phyloP scores from a whole-genome alignment of 2,113 vertebrate genomes.

The Oreotrochilus melanogaster region DNA sequence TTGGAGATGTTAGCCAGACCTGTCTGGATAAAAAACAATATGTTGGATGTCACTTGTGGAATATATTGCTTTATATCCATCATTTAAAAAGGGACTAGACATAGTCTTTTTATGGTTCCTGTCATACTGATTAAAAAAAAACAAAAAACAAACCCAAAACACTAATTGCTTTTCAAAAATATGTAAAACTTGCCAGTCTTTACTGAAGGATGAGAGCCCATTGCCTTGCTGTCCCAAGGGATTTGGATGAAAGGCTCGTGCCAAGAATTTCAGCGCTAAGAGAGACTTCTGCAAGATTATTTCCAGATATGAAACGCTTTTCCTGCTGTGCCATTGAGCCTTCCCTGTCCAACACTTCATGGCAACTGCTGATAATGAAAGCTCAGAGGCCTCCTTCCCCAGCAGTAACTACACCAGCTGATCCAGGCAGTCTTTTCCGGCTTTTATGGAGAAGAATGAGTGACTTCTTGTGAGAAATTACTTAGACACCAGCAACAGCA shows the following conservation, averaged over 20 bases:
- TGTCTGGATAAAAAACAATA: neutral
- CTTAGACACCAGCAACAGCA: slow-evolving; percentile 45
- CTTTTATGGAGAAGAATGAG: slow-evolving; percentile 68
- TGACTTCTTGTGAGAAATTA: slow-evolving; percentile 69
- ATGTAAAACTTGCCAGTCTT: neutral
- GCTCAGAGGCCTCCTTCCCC: slow-evolving; percentile 35
- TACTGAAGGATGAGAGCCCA: neutral
- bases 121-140: neutral
- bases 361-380: slow-evolving; percentile 61
- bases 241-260: neutral
- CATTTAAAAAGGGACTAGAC: neutral
- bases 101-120: neutral
- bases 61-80: neutral
- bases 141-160: too few relatives aligned
- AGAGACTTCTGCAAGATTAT: slow-evolving; percentile 45
- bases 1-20: neutral
- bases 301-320: slow-evolving; percentile 63
- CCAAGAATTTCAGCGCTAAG: slow-evolving; percentile 51
- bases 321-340: slow-evolving; percentile 51
- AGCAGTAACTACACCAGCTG: slow-evolving; percentile 9
- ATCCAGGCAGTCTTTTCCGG: slow-evolving; percentile 64
- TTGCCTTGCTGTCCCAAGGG: neutral
- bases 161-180: neutral
- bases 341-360: slow-evolving; percentile 29
- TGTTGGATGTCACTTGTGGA: neutral